phyloP scores from a whole-genome alignment of 2,797 vertebrate species.

The Tangara arthus region DNA sequence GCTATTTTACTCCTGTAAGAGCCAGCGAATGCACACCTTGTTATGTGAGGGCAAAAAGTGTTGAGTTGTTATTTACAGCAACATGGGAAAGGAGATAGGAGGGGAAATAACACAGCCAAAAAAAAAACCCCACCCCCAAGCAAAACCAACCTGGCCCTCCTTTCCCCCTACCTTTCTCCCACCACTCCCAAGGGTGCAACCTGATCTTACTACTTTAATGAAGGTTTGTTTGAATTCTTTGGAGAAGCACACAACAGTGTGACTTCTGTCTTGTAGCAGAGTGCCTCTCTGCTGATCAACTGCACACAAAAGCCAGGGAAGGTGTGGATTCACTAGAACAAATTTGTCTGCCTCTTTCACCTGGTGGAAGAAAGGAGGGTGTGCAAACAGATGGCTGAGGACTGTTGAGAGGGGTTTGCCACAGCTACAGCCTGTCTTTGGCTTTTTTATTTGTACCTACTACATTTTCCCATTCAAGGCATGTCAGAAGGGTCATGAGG shows the following conservation, averaged over 20 bases:
- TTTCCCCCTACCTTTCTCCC: background rate
- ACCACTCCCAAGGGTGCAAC: background rate
- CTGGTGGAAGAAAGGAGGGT: background rate
- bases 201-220: background rate
- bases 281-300: background rate
- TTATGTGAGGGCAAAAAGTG: background rate
- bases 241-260: background rate
- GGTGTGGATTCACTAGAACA: background rate
- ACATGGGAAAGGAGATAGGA: background rate
- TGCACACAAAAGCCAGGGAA: background rate
- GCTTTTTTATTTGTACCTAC: background rate
- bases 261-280: background rate
- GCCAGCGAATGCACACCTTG: background rate
- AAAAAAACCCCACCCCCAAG: background rate
- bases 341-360: background rate
- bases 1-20: background rate
- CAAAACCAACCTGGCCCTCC: background rate
- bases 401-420: background rate
- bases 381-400: background rate
- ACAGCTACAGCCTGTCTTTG: background rate
- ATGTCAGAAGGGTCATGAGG: background rate
- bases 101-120: background rate
- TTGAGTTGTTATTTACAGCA: background rate
- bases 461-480: rapidly evolving
- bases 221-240: background rate